These are phyloP conservation scores for Leucoraja ocellata DNA, from an alignment of 2,797 vertebrate species.

Conservation along the genomic window DNA sequence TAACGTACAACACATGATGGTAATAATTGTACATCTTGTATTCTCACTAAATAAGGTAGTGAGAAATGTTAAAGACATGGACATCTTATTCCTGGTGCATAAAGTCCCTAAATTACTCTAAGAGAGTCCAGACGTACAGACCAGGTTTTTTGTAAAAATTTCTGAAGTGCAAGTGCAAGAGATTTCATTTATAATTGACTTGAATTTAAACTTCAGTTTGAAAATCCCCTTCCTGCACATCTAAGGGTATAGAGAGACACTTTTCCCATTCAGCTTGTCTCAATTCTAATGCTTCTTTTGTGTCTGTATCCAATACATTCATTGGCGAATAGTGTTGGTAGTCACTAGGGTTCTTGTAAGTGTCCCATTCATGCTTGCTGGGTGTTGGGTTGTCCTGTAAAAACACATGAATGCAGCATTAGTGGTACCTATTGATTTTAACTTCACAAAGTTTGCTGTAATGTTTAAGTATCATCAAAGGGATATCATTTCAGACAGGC, in stretches of 20 bases:
- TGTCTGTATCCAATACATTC: conserved; percentile 92
- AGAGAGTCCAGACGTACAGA: conserved; percentile 76
- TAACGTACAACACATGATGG: conserved; percentile 98
- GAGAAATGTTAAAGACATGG: conserved; percentile 78
- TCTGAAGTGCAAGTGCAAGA: conserved; percentile 83
- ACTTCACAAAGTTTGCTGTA: background rate
- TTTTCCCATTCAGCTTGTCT: conserved; percentile 97
- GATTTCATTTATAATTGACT: conserved; percentile 49
- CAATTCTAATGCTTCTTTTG: conserved; percentile 96
- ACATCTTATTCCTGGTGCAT: conserved; percentile 76
- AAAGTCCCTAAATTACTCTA: conserved; percentile 77
- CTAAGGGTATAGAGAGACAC: conserved; percentile 95
- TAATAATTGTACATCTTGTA: conserved; percentile 98
- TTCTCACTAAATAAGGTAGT: conserved; percentile 85
- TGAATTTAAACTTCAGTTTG: conserved; percentile 89
- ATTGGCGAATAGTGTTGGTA: conserved; percentile 98
- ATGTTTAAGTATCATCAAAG: background rate
- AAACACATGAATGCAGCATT: conserved; percentile 39
- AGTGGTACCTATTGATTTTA: background rate
- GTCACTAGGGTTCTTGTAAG: conserved; percentile 92
- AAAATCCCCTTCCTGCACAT: conserved; percentile 98
- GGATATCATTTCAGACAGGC: background rate
- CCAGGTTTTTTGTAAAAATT: conserved; percentile 86
- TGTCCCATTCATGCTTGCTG: conserved; percentile 97
- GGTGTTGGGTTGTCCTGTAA: conserved; percentile 85